Percentiles rank a stretch among this genome's conserved stretches.
phyloP scores from a whole-genome alignment of 2,797 vertebrate species.

The Silurus lanzhouensis region DNA sequence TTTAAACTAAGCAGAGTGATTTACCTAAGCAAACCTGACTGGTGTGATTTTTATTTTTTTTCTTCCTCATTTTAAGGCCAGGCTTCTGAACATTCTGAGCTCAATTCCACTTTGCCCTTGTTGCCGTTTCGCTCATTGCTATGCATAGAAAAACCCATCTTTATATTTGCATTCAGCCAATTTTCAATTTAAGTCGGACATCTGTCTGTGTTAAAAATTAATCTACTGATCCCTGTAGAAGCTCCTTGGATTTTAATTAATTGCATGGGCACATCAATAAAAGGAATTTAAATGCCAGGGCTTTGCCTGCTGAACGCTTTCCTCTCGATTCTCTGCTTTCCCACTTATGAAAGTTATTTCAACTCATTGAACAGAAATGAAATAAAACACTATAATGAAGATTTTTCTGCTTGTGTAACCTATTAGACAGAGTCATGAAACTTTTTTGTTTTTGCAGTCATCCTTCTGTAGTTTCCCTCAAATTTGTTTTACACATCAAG shows the following conservation, averaged over 20 bases:
- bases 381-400: slow-evolving; percentile 54
- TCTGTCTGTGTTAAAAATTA: slow-evolving; percentile 78
- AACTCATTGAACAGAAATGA: slow-evolving; percentile 49
- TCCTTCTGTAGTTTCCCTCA: slow-evolving; percentile 2
- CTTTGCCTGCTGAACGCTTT: slow-evolving; percentile 48
- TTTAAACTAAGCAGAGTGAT: slow-evolving; percentile 19
- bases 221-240: slow-evolving; percentile 68
- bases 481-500: background rate
- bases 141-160: slow-evolving; percentile 73
- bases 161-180: slow-evolving; percentile 76
- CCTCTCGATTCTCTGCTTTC: slow-evolving; percentile 22
- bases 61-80: slow-evolving; percentile 55
- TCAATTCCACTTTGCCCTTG: slow-evolving; percentile 63
- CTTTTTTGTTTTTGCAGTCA: slow-evolving; percentile 22
- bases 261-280: slow-evolving; percentile 67
- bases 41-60: slow-evolving; percentile 17
- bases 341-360: slow-evolving; percentile 48
- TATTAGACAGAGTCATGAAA: slow-evolving; percentile 43
- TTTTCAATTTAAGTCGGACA: slow-evolving; percentile 76
- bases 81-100: slow-evolving; percentile 58
- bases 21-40: slow-evolving; percentile 38
- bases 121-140: slow-evolving; percentile 75
- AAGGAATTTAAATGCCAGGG: slow-evolving; percentile 56
- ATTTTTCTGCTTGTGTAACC: slow-evolving; percentile 46
- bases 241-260: slow-evolving; percentile 74